Percentiles rank a stretch among this genome's conserved stretches.
These are phyloP conservation scores for Zaprionus bogoriensis DNA, from an alignment of 2,888 invertebrate genomes.

Conservation along the genomic window DNA sequence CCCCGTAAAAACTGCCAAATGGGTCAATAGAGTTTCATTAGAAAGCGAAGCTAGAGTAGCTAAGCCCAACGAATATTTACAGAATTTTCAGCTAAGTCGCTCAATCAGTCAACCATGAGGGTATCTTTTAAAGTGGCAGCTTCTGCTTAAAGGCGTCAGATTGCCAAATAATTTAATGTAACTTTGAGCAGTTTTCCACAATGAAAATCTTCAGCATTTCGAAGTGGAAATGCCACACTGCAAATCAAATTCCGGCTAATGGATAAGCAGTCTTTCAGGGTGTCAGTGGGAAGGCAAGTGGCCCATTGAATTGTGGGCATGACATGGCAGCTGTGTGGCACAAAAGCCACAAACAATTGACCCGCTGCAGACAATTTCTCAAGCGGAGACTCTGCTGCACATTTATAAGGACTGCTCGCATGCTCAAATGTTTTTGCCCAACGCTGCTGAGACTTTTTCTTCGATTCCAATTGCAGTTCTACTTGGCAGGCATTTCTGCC, in stretches of 20 bases:
- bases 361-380: conserved; percentile 44
- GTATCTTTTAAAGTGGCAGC: not conserved
- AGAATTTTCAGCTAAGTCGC: not conserved
- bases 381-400: conserved; percentile 35
- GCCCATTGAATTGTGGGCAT: conserved; percentile 19
- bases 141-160: too few relatives aligned
- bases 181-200: conserved; percentile 30
- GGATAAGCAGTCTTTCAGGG: conserved; percentile 16
- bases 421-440: conserved; percentile 29
- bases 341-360: conserved; percentile 56
- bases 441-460: conserved; percentile 2
- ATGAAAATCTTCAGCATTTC: conserved; percentile 23
- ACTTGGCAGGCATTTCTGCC: not conserved
- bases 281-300: not conserved
- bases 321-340: conserved; percentile 37
- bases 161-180: conserved; percentile 31
- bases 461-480: not conserved
- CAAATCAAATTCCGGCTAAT: conserved; percentile 46
- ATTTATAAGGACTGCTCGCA: conserved; percentile 10
- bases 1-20: not conserved
- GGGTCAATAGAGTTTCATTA: not conserved
- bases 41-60: too few relatives aligned
- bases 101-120: not conserved
- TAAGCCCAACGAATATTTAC: not conserved
- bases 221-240: conserved; percentile 30